Percentiles rank a stretch among this genome's conserved stretches.
phyloP scores from a whole-genome alignment of 1,140 invertebrate genomes.

The Physella acuta region DNA sequence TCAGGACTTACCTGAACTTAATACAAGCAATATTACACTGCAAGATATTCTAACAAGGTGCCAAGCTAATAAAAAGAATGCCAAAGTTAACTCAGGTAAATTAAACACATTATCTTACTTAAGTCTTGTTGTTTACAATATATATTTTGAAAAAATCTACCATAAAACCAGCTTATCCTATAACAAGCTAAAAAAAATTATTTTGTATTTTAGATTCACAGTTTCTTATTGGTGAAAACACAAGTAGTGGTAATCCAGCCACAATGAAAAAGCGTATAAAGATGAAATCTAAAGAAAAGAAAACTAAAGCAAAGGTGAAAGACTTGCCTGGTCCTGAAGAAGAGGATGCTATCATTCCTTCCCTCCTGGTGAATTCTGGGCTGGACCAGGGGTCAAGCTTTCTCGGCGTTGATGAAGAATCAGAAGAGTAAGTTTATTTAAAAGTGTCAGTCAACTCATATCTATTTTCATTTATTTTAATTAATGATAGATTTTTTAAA shows the following conservation, averaged over 20 bases:
- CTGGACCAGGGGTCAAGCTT: constrained; percentile 30
- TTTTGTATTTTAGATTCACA: constrained; percentile 17
- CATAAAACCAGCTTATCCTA: constrained; percentile 59
- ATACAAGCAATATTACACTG: constrained; percentile 65
- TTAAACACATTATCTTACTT: background rate
- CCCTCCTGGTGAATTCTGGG: constrained; percentile 15
- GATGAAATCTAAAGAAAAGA: constrained; percentile 37
- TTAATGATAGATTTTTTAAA: no score
- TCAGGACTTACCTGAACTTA: constrained; percentile 64
- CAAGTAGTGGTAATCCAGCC: constrained; percentile 8
- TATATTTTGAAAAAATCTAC: constrained; percentile 65
- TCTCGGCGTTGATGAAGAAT: constrained; percentile 2
- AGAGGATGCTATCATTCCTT: constrained; percentile 20
- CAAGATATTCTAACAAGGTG: constrained; percentile 66
- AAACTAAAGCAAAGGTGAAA: constrained; percentile 37
- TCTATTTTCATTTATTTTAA: no score
- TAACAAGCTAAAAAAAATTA: constrained; percentile 40
- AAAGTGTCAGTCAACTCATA: background rate
- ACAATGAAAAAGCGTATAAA: constrained; percentile 31
- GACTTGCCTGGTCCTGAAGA: constrained; percentile 24
- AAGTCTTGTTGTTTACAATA: no score
- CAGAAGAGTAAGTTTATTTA: constrained; percentile 37
- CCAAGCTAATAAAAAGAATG: constrained; percentile 50
- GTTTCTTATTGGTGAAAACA: background rate
- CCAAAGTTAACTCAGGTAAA: constrained; percentile 35